Base-by-base conservation (phyloP, 64 coral and sea anemone genomes). In the Stichodactyla helianthus region DNA sequence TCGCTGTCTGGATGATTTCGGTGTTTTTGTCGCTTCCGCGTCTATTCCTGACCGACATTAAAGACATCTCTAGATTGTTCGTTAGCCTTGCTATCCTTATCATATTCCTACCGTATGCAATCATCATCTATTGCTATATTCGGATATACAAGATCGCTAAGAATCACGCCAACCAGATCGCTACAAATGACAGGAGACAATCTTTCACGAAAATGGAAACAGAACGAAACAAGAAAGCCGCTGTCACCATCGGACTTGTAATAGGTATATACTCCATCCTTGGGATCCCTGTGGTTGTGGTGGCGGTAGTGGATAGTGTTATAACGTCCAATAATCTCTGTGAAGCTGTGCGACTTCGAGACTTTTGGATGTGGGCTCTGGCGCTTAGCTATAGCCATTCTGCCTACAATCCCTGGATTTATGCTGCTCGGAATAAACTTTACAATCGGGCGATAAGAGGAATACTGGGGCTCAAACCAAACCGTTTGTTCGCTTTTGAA, bases 111-210 rank as follows among this genome's bases (percentile, higher is more conserved):
- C 89, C 93, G 6, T 79, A 83, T 12, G 52, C 51, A 13, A 56
- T 94, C 44, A 94, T 94, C 59, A 88, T 76, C 14, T 94, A 79
- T 59, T 94, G 93, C 55, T 94, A 94, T 27, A 7, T 91, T 53
- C 67, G 53, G 17, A 94, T 94, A 67, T 88, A 90, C 58, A 91
- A 71, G 85, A 81, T 68, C 7, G 89, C 89, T 28, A 89, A 74
- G 11, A 18, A 0, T 19, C 60, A 28, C 22, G 44, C 52, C 0
- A 19, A 12, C 4, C n/a, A 77, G 12, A 79, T 19, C 6, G 71
- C 83, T 52, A 64, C 55, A 17, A 77, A 56, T 6, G 26, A 79
- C 50, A 74, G 68, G 20, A 25, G 10, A 31, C 68, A 74, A 11
- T 11, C 68, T 28, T 81, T 52, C 18, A 51, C 78, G 4, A 81